phyloP scores from a whole-genome alignment of 1,140 invertebrate species.

The Drosophila nigrodunni region DNA sequence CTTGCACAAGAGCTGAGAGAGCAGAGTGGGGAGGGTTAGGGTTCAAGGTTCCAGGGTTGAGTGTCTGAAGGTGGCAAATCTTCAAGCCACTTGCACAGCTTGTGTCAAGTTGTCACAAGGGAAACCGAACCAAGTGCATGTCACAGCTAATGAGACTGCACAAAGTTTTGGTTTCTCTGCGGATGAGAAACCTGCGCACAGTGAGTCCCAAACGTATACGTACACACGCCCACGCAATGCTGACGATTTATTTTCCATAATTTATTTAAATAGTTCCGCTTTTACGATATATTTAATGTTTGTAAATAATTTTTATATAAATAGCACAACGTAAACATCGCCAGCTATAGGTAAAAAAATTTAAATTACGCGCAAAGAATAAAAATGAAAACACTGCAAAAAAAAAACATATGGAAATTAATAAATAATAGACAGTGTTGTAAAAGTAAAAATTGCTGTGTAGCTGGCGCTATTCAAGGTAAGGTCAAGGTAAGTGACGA shows the following conservation, averaged over 20 bases:
- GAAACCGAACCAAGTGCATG: slow-evolving; percentile 36
- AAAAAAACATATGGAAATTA: slow-evolving; percentile 43
- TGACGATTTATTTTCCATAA: slow-evolving; percentile 62
- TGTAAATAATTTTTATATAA: slow-evolving; percentile 62
- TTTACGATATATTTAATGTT: slow-evolving; percentile 71
- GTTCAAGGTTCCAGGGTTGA: too few relatives aligned
- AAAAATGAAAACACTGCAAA: slow-evolving; percentile 21
- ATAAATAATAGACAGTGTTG: slow-evolving; percentile 18
- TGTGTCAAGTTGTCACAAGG: slow-evolving; percentile 21
- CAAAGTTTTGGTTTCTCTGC: background rate
- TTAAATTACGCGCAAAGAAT: slow-evolving; percentile 64
- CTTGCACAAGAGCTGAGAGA: slow-evolving; percentile 39
- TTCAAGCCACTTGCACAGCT: slow-evolving; percentile 36
- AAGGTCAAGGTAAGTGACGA: slow-evolving; percentile 71
- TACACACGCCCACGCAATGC: slow-evolving; percentile 44
- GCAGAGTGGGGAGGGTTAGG: slow-evolving; percentile 2
- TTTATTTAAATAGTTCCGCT: slow-evolving; percentile 80
- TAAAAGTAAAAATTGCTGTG: slow-evolving; percentile 51
- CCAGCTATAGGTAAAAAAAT: slow-evolving; percentile 53
- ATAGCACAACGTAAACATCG: slow-evolving; percentile 48
- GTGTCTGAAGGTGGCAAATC: background rate
- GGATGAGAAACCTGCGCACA: slow-evolving; percentile 5
- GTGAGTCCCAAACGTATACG: slow-evolving; percentile 9
- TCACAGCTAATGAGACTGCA: slow-evolving; percentile 38
- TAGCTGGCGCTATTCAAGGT: slow-evolving; percentile 53